Evolutionary conservation across 2,797 vertebrate species (phyloP), one percentile per base, ranked within the genome.

Genomic region (Myripristis jacobus): DNA sequence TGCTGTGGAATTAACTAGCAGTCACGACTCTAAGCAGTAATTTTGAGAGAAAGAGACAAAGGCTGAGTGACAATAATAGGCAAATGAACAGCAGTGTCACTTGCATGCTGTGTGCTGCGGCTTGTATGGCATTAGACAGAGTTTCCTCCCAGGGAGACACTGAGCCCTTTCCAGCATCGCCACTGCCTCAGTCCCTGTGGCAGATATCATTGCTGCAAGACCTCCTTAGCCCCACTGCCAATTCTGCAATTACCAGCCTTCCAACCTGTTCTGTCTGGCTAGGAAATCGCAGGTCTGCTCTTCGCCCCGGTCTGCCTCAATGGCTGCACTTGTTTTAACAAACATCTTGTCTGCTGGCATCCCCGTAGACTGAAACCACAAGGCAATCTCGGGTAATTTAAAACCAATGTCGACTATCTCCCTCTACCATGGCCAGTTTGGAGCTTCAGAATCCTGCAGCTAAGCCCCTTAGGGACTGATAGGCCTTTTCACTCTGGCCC

Each of bases 351-450:
- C 92, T 93, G 91, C 86, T 76, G 4, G 34, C 66, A 69, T 93
- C 93, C 91, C 90, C 70, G 65, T 87, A 91, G 95, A 94, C 89
- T 79, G 87, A 89, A 89, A 87, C 92, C 92, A 93, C 93, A 94
- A 93, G 94, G 91, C 94, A 94, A 94, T 95, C 93, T 93, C 82
- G 92, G 93, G 93, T 94, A 94, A 95, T 95, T 94, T 94, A 92
- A 94, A 95, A 92, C 89, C 93, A 89, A 80, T 81, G 86, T 92
- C 89, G 89, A 91, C 91, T 92, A 88, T 87, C 92, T 94, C 86
- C 89, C 81, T 81, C 89, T 80, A 90, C 79, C 82, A 57, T 73
- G 74, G 82, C 83, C 88, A 92, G 92, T 92, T 92, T 85, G 92
- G 79, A 94, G 92, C 83, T 90, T 87, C 79, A 91, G 86, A 93